Conservation (phyloP, 2,888 invertebrate species). For the Toxonevra muliebris region DNA sequence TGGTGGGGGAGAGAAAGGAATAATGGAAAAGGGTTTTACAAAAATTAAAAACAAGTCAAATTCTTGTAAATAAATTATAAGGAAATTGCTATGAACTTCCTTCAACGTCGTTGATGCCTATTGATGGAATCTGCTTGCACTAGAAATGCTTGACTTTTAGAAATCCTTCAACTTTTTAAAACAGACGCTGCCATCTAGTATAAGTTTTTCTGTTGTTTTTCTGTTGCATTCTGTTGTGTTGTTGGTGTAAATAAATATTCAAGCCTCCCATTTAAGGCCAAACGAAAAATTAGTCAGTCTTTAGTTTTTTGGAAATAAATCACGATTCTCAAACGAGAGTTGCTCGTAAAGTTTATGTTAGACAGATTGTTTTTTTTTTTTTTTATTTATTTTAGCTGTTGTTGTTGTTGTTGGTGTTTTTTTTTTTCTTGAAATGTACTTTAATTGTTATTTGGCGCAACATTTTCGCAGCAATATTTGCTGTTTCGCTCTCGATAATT, state of each 20-base stretch:
- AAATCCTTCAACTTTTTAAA: neutral
- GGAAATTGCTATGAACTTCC: constrained; percentile 9
- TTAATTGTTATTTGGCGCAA: constrained; percentile 55
- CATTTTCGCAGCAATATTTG: constrained; percentile 23
- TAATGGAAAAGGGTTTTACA: neutral
- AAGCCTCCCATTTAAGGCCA: neutral
- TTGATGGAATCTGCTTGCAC: too few species aligned
- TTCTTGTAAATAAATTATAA: constrained; percentile 10
- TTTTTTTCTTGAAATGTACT: constrained; percentile 46
- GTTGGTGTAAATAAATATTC: too few species aligned
- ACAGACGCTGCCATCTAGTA: too few species aligned
- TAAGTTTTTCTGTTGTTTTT: too few species aligned
- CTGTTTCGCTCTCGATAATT: constrained; percentile 1
- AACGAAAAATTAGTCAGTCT: neutral
- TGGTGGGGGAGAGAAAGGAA: constrained; percentile 52
- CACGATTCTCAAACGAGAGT: constrained; percentile 34
- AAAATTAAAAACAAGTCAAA: neutral
- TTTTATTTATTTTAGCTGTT: too few species aligned
- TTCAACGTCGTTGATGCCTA: neutral
- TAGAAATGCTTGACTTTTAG: too few species aligned
- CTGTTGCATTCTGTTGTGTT: too few species aligned
- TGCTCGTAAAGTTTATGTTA: constrained; percentile 45
- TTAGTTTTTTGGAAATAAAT: constrained; percentile 48
- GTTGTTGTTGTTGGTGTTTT: too few species aligned
- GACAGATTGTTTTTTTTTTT: too few species aligned